These are phyloP conservation scores for Napeogenes inachia DNA, from an alignment of 2,888 invertebrate genomes.

Conservation along the genomic window DNA sequence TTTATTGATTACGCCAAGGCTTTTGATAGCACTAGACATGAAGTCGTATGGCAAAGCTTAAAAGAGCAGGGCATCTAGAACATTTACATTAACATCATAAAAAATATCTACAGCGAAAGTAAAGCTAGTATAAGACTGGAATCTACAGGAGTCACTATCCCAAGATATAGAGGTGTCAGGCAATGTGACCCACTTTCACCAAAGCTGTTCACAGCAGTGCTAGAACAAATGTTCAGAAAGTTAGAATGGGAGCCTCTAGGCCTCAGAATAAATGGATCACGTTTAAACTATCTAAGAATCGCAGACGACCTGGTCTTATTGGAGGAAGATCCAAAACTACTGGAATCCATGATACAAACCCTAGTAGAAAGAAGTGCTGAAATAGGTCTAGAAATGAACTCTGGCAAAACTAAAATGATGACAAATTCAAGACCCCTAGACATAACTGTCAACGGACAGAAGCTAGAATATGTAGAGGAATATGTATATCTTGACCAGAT, in stretches of 20 bases:
- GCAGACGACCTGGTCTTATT: constrained; percentile 20
- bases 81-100: constrained; percentile 16
- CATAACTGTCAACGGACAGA: too few species aligned
- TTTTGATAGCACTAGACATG: constrained; percentile 20
- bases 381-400: too few species aligned
- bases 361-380: too few species aligned
- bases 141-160: background rate
- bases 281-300: constrained; percentile 23
- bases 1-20: constrained; percentile 18
- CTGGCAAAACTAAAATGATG: too few species aligned
- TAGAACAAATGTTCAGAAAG: constrained; percentile 16
- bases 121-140: constrained; percentile 10
- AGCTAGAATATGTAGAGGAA: too few species aligned
- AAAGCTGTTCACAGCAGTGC: constrained; percentile 20
- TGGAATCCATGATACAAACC: too few species aligned
- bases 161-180: constrained; percentile 20
- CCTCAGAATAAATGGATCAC: constrained; percentile 10
- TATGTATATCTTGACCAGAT: constrained; percentile 11
- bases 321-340: background rate
- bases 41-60: constrained; percentile 20
- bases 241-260: constrained; percentile 20
- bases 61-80: constrained; percentile 19
- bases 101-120: constrained; percentile 22
- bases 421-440: too few species aligned
- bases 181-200: constrained; percentile 28